Evolutionary conservation across 2,888 invertebrate genomes (phyloP).

Genomic region (Cryptophagus acutangulus): DNA sequence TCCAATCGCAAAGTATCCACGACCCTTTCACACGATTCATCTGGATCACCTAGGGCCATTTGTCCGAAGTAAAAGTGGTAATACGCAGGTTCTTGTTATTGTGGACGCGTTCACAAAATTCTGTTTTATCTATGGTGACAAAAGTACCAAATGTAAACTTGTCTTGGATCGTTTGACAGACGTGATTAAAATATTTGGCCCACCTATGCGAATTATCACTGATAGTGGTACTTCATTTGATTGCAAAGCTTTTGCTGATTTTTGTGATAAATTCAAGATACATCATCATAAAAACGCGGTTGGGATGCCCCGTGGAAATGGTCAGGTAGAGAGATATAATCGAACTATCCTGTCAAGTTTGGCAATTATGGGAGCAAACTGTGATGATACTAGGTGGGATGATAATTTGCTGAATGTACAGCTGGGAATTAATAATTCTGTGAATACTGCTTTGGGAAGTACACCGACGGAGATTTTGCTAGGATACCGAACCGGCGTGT

Average conservation of each 20-base stretch:
- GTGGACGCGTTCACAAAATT: constrained; percentile 31
- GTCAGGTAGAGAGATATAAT: constrained; percentile 11
- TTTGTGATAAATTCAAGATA: constrained; percentile 9
- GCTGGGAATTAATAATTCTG: constrained; percentile 23
- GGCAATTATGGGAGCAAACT: constrained; percentile 23
- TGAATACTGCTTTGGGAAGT: not conserved
- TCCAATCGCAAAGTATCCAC: constrained; percentile 24
- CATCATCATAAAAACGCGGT: constrained; percentile 5
- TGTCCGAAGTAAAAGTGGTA: constrained; percentile 22
- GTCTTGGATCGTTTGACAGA: constrained; percentile 4
- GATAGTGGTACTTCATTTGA: constrained; percentile 13
- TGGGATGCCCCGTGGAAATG: constrained; percentile 8
- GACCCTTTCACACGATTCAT: constrained; percentile 32
- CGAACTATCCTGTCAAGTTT: constrained; percentile 14
- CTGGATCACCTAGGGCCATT: constrained; percentile 33
- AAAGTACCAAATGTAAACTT: constrained; percentile 7
- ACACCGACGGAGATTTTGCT: not conserved
- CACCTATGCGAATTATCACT: constrained; percentile 8
- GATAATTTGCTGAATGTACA: constrained; percentile 18
- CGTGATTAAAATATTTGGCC: constrained; percentile 10
- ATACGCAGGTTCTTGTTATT: constrained; percentile 26
- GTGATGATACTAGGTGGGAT: constrained; percentile 26
- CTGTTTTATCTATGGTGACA: constrained; percentile 12
- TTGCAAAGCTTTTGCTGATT: constrained; percentile 2
- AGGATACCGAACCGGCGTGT: not conserved